phyloP scores from a whole-genome alignment of 2,113 vertebrate genomes.

The Dromaius novaehollandiae region DNA sequence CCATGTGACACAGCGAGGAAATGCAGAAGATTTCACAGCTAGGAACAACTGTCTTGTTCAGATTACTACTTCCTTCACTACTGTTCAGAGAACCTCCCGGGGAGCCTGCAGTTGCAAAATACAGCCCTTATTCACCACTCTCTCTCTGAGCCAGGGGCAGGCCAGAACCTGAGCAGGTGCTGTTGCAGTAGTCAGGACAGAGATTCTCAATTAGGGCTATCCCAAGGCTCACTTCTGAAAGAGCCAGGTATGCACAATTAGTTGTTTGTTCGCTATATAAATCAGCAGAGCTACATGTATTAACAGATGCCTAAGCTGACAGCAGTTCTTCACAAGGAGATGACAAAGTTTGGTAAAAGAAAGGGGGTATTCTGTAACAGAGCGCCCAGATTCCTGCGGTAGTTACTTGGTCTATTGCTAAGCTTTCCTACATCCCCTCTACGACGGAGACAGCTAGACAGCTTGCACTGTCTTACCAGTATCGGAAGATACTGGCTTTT shows the following conservation, averaged over 20 bases:
- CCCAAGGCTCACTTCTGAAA: background rate
- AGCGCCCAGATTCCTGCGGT: background rate
- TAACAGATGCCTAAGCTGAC: background rate
- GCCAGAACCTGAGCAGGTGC: background rate
- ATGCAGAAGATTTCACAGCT: background rate
- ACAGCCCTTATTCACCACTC: background rate
- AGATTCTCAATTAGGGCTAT: background rate
- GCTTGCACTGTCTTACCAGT: background rate
- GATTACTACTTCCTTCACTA: background rate
- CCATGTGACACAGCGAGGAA: rapidly evolving
- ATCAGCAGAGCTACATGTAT: background rate
- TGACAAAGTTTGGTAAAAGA: background rate
- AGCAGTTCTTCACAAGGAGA: background rate
- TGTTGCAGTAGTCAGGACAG: background rate
- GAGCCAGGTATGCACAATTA: background rate
- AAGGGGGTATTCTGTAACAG: background rate
- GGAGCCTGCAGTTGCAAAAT: background rate
- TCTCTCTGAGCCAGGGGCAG: background rate
- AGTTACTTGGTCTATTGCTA: background rate
- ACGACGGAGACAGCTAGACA: background rate
- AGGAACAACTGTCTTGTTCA: background rate
- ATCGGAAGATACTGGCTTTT: background rate
- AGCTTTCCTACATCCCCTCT: background rate
- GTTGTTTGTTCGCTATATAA: background rate
- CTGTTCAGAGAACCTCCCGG: background rate